Percentiles rank a stretch among this genome's conserved stretches.
Conservation (phyloP, 1,140 invertebrate genomes). For the Bombus superbus region DNA sequence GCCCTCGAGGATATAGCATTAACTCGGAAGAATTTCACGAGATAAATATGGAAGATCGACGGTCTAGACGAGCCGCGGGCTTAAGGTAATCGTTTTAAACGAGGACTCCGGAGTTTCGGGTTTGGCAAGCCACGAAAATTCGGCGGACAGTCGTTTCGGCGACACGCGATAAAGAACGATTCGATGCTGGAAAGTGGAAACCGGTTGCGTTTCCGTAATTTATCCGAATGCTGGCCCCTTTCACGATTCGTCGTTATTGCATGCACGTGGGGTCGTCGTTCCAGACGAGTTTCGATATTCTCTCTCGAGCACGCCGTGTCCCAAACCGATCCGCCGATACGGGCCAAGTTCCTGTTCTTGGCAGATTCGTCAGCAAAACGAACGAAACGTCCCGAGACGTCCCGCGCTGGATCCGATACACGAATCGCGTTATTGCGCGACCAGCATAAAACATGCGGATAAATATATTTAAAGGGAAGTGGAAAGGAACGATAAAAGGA, state of each 20-base stretch:
- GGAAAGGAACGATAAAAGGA: not conserved
- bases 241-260: constrained; percentile 49
- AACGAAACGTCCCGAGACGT: constrained; percentile 44
- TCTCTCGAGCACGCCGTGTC: not conserved
- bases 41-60: constrained; percentile 33
- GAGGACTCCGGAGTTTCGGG: not conserved
- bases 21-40: not conserved
- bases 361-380: constrained; percentile 56
- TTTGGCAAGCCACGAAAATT: constrained; percentile 33
- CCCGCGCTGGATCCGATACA: constrained; percentile 61
- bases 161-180: constrained; percentile 44
- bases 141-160: constrained; percentile 7
- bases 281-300: constrained; percentile 36
- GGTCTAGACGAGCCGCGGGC: constrained; percentile 13
- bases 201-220: constrained; percentile 61
- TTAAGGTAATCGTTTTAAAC: constrained; percentile 10
- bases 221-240: constrained; percentile 36
- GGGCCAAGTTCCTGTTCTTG: constrained; percentile 29
- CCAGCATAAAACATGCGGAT: constrained; percentile 70
- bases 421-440: constrained; percentile 70
- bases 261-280: constrained; percentile 33
- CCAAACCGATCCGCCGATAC: constrained; percentile 46
- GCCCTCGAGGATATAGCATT: not conserved
- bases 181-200: constrained; percentile 54
- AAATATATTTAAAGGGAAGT: constrained; percentile 69